Conservation (phyloP, 2,888 invertebrate species). For the Drosophila nr. medialis region DNA sequence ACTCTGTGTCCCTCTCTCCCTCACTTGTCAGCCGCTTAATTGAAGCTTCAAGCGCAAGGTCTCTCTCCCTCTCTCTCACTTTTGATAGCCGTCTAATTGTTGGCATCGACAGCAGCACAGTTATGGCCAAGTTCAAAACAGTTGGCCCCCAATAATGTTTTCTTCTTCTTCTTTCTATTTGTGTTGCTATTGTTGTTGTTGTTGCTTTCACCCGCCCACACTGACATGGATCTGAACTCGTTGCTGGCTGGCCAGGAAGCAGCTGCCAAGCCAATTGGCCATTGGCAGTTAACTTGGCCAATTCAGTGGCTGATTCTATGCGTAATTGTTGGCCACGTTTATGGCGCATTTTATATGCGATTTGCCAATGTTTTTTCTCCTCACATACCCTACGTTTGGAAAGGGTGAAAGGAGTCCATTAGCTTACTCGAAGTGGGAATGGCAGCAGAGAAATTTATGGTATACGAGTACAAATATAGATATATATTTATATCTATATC, state of each 20-base stretch:
- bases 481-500: too few species aligned
- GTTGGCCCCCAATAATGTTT: constrained; percentile 11
- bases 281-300: constrained; percentile 26
- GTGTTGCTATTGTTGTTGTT: background rate
- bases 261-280: constrained; percentile 38
- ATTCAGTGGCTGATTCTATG: constrained; percentile 49
- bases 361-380: background rate
- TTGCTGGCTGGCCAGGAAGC: constrained; percentile 34
- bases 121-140: constrained; percentile 35
- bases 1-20: constrained; percentile 12
- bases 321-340: constrained; percentile 36
- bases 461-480: too few species aligned
- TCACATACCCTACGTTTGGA: background rate
- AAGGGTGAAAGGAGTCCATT: background rate
- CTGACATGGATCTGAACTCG: constrained; percentile 12
- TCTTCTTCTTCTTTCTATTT: background rate
- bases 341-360: constrained; percentile 27
- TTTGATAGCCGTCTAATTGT: constrained; percentile 60
- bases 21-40: constrained; percentile 55
- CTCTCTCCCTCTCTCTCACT: constrained; percentile 11
- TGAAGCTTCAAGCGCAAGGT: constrained; percentile 71
- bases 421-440: fast-evolving
- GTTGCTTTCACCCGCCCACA: constrained; percentile 67
- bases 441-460: background rate
- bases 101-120: constrained; percentile 39